Conservation (phyloP, 2,888 invertebrate genomes). For the Agapostemon virescens region DNA sequence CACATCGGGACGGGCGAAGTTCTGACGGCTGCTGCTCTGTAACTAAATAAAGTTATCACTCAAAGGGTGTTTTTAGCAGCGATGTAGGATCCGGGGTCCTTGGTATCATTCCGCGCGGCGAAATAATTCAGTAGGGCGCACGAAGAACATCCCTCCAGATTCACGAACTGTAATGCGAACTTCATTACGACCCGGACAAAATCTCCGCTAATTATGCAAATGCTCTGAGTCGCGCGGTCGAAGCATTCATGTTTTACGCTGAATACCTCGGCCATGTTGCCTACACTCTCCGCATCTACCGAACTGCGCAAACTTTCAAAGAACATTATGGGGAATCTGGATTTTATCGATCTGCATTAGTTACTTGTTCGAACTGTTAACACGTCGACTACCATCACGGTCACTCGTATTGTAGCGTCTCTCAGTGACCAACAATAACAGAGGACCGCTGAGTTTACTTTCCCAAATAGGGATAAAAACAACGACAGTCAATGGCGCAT, state of each 20-base stretch:
- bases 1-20: neutral
- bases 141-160: constrained; percentile 47
- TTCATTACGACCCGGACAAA: constrained; percentile 56
- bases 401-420: too few species aligned
- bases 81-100: constrained; percentile 22
- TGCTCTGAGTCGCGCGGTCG: constrained; percentile 38
- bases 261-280: constrained; percentile 1
- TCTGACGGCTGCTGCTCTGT: neutral
- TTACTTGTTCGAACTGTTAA: neutral
- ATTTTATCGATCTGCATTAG: neutral
- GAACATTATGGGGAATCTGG: constrained; percentile 2
- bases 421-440: too few species aligned
- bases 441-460: too few species aligned
- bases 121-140: constrained; percentile 58
- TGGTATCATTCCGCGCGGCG: constrained; percentile 20
- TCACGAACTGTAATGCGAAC: constrained; percentile 55
- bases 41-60: constrained; percentile 43
- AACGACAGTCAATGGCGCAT: too few species aligned
- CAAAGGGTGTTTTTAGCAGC: constrained; percentile 33
- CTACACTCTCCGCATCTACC: neutral
- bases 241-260: constrained; percentile 50
- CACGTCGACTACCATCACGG: neutral
- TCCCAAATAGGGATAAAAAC: too few species aligned
- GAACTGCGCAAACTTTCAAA: neutral
- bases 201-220: constrained; percentile 65